A percentile compares a stretch with the other conserved stretches of the same genome.
These are phyloP conservation scores for Chalcosyrphus nemorum DNA, from an alignment of 2,888 invertebrate genomes.

Conservation along the genomic window DNA sequence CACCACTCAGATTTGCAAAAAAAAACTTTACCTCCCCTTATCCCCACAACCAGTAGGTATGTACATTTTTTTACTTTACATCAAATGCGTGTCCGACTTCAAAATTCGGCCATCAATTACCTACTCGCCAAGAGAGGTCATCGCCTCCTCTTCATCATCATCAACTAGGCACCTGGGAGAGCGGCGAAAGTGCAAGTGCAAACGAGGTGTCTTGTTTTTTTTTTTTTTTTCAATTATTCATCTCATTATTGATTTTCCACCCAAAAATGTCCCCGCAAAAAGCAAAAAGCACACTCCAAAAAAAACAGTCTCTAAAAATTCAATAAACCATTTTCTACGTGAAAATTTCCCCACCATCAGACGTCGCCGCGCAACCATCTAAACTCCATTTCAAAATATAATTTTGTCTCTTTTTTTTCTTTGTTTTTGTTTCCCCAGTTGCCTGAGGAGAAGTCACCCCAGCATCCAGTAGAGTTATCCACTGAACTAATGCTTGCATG, in stretches of 20 bases:
- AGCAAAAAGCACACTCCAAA: constrained; percentile 22
- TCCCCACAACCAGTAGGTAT: neutral
- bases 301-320: constrained; percentile 57
- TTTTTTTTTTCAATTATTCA: constrained; percentile 44
- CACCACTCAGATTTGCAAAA: neutral
- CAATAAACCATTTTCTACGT: constrained; percentile 72
- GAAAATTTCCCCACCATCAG: constrained; percentile 54
- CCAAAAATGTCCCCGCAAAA: neutral
- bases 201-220: constrained; percentile 19
- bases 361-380: constrained; percentile 19
- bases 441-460: constrained; percentile 82
- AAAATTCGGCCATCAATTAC: constrained; percentile 53
- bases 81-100: constrained; percentile 31
- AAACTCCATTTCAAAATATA: constrained; percentile 57
- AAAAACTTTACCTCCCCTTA: neutral
- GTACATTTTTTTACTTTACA: neutral
- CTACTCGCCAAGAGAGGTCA: constrained; percentile 46
- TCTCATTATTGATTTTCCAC: constrained; percentile 69
- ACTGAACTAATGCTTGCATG: constrained; percentile 82
- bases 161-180: constrained; percentile 47
- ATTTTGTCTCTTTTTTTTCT: constrained; percentile 15
- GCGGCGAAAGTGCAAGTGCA: constrained; percentile 71
- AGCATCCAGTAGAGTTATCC: constrained; percentile 82
- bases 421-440: constrained; percentile 77
- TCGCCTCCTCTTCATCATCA: constrained; percentile 45